These are phyloP conservation scores for Mesorhabditis spiculigera DNA, from an alignment of 2,888 invertebrate species.

Conservation along the genomic window DNA sequence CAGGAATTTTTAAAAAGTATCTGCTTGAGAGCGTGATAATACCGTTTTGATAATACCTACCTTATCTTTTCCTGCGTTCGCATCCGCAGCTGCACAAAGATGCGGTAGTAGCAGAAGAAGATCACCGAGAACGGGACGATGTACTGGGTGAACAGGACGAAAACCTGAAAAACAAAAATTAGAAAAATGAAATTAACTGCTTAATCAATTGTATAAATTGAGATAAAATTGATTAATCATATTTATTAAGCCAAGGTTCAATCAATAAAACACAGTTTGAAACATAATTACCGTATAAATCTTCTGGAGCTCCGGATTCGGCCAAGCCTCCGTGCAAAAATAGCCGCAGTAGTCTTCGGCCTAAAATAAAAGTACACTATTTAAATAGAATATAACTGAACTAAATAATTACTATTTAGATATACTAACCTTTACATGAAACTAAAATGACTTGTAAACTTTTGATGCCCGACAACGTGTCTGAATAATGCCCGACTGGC, in stretches of 20 bases:
- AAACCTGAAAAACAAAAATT: not conserved
- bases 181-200: not conserved
- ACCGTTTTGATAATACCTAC: constrained; percentile 10
- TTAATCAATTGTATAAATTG: not conserved
- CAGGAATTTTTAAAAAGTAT: not conserved
- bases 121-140: constrained; percentile 14
- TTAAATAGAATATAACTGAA: too few species aligned
- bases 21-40: too few species aligned
- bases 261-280: too few species aligned
- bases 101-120: constrained; percentile 16
- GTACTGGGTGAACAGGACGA: constrained; percentile 14
- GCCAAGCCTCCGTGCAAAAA: constrained; percentile 19
- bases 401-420: too few species aligned
- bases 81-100: constrained; percentile 10
- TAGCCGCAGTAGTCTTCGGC: constrained; percentile 13
- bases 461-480: too few species aligned
- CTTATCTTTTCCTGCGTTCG: constrained; percentile 15
- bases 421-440: too few species aligned
- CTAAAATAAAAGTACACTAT: too few species aligned
- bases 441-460: too few species aligned
- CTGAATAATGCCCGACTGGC: too few species aligned
- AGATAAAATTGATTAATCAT: not conserved
- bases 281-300: not conserved
- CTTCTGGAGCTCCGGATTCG: constrained; percentile 12
- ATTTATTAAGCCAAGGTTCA: too few species aligned